A percentile compares a stretch with the other conserved stretches of the same genome.
phyloP scores from a whole-genome alignment of 2,113 vertebrate genomes.

The Megaceryle torquata region DNA sequence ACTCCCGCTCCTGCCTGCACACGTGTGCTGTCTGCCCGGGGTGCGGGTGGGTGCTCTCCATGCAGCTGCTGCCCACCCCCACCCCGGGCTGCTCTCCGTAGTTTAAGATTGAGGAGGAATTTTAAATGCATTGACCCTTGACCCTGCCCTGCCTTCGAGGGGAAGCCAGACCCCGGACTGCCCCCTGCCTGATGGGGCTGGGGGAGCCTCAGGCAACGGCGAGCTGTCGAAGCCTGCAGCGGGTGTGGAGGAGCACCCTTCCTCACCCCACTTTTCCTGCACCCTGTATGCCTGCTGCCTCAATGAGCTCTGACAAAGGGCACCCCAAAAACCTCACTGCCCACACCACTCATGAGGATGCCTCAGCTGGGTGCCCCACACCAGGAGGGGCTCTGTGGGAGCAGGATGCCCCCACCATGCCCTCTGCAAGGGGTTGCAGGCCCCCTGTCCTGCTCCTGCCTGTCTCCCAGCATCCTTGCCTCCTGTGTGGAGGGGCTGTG shows the following conservation, averaged over 20 bases:
- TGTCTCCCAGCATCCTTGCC: not conserved
- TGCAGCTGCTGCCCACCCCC: fast-evolving
- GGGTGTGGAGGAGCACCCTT: not conserved
- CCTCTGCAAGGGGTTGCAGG: not conserved
- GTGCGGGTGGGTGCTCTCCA: not conserved
- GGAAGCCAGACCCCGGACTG: conserved; percentile 12
- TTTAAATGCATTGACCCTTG: conserved; percentile 60
- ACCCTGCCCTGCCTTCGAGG: not conserved
- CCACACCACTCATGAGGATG: not conserved
- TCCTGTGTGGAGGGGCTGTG: not conserved
- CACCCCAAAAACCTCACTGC: not conserved
- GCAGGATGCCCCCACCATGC: not conserved
- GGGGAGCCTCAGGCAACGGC: not conserved
- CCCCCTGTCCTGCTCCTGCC: not conserved
- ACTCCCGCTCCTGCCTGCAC: fast-evolving
- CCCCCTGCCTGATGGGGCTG: not conserved
- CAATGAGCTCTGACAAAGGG: fast-evolving
- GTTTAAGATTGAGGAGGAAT: conserved; percentile 23
- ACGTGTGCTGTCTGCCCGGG: not conserved
- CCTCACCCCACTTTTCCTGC: not conserved
- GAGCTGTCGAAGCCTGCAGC: fast-evolving
- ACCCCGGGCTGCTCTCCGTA: fast-evolving
- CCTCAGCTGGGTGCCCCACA: not conserved
- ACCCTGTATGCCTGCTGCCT: fast-evolving
- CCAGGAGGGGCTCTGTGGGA: not conserved